Evolutionary conservation across 2,113 vertebrate genomes (phyloP).

Genomic region (Daubentonia madagascariensis): DNA sequence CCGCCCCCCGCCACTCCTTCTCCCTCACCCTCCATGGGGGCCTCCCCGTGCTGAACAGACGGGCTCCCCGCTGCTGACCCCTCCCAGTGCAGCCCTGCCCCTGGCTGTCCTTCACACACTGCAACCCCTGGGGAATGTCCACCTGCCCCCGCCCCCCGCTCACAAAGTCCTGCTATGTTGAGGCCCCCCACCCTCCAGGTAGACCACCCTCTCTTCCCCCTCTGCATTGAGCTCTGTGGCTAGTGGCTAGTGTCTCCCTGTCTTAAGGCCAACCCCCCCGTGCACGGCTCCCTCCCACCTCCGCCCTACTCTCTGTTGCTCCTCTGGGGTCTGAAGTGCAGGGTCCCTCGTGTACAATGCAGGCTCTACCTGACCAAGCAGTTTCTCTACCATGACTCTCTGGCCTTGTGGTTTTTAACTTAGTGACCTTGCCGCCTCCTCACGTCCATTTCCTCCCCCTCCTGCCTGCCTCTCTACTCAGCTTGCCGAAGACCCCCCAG

Average conservation of each 20-base stretch:
- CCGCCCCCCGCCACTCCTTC: too few relatives aligned
- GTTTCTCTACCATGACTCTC: neutral
- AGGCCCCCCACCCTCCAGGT: neutral
- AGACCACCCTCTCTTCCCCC: neutral
- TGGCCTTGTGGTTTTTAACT: neutral
- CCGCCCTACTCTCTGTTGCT: rapidly evolving
- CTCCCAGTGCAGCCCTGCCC: too few relatives aligned
- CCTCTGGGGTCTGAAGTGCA: too few relatives aligned
- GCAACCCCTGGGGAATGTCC: neutral
- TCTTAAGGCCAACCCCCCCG: too few relatives aligned
- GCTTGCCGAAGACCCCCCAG: neutral
- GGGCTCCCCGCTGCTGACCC: neutral
- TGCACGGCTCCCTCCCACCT: rapidly evolving
- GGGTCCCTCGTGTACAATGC: too few relatives aligned
- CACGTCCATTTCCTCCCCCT: neutral
- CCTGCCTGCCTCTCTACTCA: neutral
- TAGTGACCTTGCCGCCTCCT: too few relatives aligned
- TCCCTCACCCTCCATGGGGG: neutral
- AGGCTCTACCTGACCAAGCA: neutral
- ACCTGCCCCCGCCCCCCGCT: rapidly evolving
- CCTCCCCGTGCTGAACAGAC: too few relatives aligned
- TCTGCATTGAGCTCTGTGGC: neutral
- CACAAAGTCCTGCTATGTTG: neutral
- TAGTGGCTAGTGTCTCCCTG: rapidly evolving
- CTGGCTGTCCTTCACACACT: too few relatives aligned